phyloP scores from a whole-genome alignment of 2,113 vertebrate species.

The Typhlomys cinereus region DNA sequence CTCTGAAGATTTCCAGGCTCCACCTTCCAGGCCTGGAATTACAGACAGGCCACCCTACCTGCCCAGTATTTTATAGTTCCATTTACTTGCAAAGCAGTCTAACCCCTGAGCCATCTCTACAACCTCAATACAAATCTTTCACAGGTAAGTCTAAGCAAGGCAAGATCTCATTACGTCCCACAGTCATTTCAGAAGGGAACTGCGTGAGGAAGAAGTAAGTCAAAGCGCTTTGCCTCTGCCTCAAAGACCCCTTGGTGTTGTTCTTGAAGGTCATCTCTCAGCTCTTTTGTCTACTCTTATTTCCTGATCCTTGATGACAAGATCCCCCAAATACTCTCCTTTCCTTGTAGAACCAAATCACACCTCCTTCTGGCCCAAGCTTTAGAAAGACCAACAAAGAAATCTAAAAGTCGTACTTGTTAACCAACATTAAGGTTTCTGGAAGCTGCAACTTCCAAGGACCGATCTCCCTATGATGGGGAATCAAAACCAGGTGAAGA shows the following conservation, averaged over 20 bases:
- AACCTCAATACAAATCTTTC: conserved; percentile 39
- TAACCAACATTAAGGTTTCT: conserved; percentile 61
- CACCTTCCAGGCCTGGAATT: no score
- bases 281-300: conserved; percentile 30
- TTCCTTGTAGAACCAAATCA: conserved; percentile 49
- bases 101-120: no score
- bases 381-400: conserved; percentile 56
- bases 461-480: conserved; percentile 46
- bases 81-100: no score
- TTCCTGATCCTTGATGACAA: conserved; percentile 1
- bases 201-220: not conserved
- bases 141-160: conserved; percentile 23
- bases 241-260: conserved; percentile 24
- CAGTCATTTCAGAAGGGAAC: conserved; percentile 22
- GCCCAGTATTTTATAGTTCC: no score
- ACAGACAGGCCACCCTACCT: no score
- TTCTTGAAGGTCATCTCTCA: not conserved
- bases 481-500: conserved; percentile 76
- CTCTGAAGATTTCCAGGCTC: no score
- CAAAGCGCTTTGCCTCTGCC: conserved; percentile 33
- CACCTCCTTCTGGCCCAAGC: conserved; percentile 6
- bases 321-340: not conserved
- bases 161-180: conserved; percentile 31
- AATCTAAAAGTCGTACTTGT: conserved; percentile 53
- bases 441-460: conserved; percentile 61